Conservation (phyloP, 1,140 invertebrate genomes). For the Drosophila serrata region DNA sequence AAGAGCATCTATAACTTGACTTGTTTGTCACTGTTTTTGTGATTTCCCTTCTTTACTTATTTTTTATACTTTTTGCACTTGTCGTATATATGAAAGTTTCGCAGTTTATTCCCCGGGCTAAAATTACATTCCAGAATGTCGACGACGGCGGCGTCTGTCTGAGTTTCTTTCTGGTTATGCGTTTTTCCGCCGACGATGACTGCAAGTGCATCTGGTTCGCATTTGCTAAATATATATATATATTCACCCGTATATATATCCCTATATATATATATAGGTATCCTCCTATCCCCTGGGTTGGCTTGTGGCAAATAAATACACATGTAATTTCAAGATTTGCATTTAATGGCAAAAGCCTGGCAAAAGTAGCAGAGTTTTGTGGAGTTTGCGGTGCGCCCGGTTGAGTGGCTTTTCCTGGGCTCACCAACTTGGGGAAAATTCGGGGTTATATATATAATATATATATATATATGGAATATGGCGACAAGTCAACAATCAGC, state of each 20-base stretch:
- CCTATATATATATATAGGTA: constrained; percentile 3
- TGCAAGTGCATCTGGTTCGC: constrained; percentile 42
- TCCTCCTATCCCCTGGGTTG: background rate
- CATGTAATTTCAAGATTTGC: constrained; percentile 78
- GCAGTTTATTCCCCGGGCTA: constrained; percentile 66
- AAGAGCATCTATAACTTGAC: constrained; percentile 20
- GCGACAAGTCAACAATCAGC: constrained; percentile 42
- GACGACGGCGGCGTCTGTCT: constrained; percentile 55
- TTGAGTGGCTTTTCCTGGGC: constrained; percentile 13
- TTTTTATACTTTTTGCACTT: constrained; percentile 48
- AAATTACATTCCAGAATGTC: constrained; percentile 80
- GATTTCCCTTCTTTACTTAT: too few species aligned
- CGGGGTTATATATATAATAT: background rate
- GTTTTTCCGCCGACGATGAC: constrained; percentile 24
- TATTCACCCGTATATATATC: background rate
- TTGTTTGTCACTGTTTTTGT: background rate
- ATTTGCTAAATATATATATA: constrained; percentile 13
- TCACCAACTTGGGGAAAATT: constrained; percentile 1
- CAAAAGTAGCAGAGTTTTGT: constrained; percentile 1
- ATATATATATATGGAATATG: background rate
- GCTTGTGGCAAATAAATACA: constrained; percentile 68
- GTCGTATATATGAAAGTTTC: constrained; percentile 65
- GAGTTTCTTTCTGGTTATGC: constrained; percentile 44
- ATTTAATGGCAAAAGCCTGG: constrained; percentile 53
- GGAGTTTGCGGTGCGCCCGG: constrained; percentile 23